Evolutionary conservation across 1,140 invertebrate species (phyloP), one percentile per base, ranked within the genome.

Genomic region (Drosophila arawakana): DNA sequence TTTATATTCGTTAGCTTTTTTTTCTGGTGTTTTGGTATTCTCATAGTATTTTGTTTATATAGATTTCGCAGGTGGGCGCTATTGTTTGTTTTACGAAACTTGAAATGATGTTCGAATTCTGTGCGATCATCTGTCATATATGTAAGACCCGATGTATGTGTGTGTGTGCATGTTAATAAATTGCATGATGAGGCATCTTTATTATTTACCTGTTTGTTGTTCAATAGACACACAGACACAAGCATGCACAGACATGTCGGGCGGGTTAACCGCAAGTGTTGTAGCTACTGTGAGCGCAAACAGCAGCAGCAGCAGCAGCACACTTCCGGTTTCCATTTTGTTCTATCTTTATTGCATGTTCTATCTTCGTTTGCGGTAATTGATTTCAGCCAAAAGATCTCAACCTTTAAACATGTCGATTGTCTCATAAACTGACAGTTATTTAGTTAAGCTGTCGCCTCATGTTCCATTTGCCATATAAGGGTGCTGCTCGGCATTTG

Each of bases 251-350:
- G n/a, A 62, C 44, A 62, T 35, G 44, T 66, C 44, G 63, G 44
- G 54, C 71, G 50, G 58, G 46, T 62, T 70, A 75, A 88, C 83
- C 83, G 83, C 83, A 86, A 86, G 30, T 76, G 78, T 52, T 63
- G 82, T 73, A 71, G 66, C 79, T 83, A 81, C 81, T 77, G 66
- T 67, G 46, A 68, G 76, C 21, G 43, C 66, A 15, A 60, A 52
- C 18, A 67, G 76, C 61, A 67, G 21, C 70, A 54, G 37, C 25
- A 25, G 25, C 25, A 30, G 25, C 25, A 89, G 80, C 69, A 35
- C 65, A 80, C 84, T 88, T 88, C 84, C 84, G 84, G 84, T 88
- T 84, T 84, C 73, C 80, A 78, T 68, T 68, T 54, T 37, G 49
- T 61, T 71, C 55, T 77, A 61, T 70, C 58, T 67, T 77, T 69